These are phyloP conservation scores for Pecten maximus DNA, from an alignment of 2,888 invertebrate genomes.

Conservation along the genomic window DNA sequence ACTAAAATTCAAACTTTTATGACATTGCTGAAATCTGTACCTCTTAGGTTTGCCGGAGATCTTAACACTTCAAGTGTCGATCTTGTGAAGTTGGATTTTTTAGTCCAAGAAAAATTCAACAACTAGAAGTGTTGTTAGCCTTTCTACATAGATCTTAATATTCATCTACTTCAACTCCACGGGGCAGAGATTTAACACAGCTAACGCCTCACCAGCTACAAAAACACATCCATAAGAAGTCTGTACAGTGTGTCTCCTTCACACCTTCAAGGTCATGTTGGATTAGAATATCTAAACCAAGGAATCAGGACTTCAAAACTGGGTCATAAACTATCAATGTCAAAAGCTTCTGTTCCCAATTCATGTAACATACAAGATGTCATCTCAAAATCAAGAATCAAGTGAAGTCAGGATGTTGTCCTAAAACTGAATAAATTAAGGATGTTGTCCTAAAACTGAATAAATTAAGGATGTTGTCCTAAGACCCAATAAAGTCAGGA, in stretches of 20 bases:
- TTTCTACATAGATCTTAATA: background rate
- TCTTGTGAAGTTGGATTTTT: conserved; percentile 28
- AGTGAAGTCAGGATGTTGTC: no score
- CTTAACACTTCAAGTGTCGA: conserved; percentile 17
- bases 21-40: background rate
- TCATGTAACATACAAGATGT: no score
- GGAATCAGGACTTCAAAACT: no score
- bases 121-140: background rate
- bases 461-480: no score
- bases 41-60: background rate
- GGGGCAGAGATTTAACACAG: background rate
- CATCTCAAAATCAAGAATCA: no score
- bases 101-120: background rate
- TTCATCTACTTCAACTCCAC: background rate
- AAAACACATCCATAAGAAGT: no score
- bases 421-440: no score
- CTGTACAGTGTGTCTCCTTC: background rate
- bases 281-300: no score
- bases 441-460: no score
- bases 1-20: conserved; percentile 22
- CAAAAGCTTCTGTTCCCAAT: no score
- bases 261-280: background rate
- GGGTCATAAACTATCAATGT: no score
- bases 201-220: background rate
- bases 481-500: background rate